phyloP scores from a whole-genome alignment of 2,113 vertebrate genomes.

The Riparia riparia region DNA sequence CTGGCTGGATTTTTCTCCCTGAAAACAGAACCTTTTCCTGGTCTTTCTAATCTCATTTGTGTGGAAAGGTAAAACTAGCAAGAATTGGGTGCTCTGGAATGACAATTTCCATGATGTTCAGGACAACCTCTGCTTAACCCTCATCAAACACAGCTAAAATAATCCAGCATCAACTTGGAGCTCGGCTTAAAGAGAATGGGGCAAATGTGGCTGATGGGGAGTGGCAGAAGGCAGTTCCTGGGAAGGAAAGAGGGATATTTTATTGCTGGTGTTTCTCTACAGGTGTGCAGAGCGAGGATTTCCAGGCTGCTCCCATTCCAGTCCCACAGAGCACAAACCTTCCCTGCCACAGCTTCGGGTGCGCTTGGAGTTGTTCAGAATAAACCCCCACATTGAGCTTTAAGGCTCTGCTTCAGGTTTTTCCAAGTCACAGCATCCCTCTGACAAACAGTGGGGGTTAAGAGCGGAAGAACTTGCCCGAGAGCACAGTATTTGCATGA shows the following conservation, averaged over 20 bases:
- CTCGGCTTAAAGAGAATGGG: not conserved
- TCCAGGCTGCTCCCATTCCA: not conserved
- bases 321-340: not conserved
- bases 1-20: not conserved
- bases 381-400: not conserved
- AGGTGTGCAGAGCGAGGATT: too few relatives aligned
- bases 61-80: not conserved
- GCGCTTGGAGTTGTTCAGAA: not conserved
- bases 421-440: not conserved
- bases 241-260: not conserved
- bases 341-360: not conserved
- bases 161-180: not conserved
- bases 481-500: rapidly evolving
- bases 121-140: not conserved
- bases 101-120: not conserved
- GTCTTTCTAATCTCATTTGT: not conserved
- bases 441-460: not conserved
- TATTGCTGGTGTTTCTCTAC: not conserved
- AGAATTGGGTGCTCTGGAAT: not conserved
- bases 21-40: not conserved
- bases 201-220: rapidly evolving
- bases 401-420: not conserved
- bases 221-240: not conserved
- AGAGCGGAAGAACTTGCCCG: rapidly evolving
- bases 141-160: not conserved